Base-by-base conservation (phyloP, 2,888 invertebrate species). In the Cosmia trapezina region DNA sequence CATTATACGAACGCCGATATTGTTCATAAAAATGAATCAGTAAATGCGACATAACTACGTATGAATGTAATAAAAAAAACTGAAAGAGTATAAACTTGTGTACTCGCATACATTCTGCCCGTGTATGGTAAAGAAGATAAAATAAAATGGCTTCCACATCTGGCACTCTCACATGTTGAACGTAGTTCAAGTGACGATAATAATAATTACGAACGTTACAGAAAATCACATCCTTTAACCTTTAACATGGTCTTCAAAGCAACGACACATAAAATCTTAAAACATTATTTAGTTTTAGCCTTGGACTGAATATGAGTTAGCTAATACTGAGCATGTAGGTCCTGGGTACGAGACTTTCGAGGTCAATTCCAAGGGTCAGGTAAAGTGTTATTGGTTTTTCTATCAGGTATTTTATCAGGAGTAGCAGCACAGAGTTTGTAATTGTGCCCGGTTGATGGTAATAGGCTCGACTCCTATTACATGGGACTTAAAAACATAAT, bases 11-110 rank as follows among this genome's bases (percentile, higher is more conserved):
- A 19, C 22, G 45, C 47, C n/a, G 41, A 70, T 78, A 66, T 51
- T 57, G 53, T 69, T 45, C 28, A 49, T 78, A 72, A 71, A 73
- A 81, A 56, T 61, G 8, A 57, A 61, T 57, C 61, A n/a, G 57
- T 68, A 22, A 65, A 61, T 53, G 41, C n/a, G 47, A 61, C 19
- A 17, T 47, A 14, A 12, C 22, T 14, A 56, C 22, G 33, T 12
- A 60, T 41, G 41, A 41, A 41, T 57, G 19, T 62, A 28, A 37
- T 43, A 57, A 62, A 76, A 63, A 59, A 19, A 37, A 17, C n/a
- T n/a, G 2, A 12, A 43, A 37, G 6, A 33, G 17, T 57, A 56
- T 56, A 62, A 62, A 22, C 54, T 51, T 45, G 11, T 22, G 12
- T 54, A n/a, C 45, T 22, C 22, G 12, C n/a, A 17, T 65, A 33